A percentile compares a stretch with the other conserved stretches of the same genome.
Evolutionary conservation across 2,888 invertebrate species (phyloP).

Genomic region (Drosophila crucigera): DNA sequence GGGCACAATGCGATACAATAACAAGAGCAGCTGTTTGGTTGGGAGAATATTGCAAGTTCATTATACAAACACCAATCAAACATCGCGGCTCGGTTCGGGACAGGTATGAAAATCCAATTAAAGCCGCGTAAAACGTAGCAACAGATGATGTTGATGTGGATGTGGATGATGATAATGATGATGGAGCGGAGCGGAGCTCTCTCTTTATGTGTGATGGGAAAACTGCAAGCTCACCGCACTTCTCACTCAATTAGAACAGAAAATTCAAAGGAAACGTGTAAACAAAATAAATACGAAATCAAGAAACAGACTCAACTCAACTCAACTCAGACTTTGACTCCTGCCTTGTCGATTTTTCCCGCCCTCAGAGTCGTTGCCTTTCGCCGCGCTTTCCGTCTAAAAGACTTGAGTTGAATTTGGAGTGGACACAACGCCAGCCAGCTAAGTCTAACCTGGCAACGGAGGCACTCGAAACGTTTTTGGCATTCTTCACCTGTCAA

Average conservation of each 20-base stretch:
- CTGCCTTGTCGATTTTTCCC: constrained; percentile 70
- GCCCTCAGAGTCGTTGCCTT: constrained; percentile 16
- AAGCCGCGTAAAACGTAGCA: constrained; percentile 65
- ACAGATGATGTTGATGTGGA: constrained; percentile 56
- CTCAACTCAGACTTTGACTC: constrained; percentile 30
- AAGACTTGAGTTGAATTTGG: constrained; percentile 73
- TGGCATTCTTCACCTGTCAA: constrained; percentile 81
- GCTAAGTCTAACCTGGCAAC: constrained; percentile 48
- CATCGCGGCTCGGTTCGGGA: constrained; percentile 44
- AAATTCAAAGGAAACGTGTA: constrained; percentile 78
- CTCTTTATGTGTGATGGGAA: constrained; percentile 60
- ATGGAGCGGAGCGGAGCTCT: constrained; percentile 30
- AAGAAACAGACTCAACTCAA: constrained; percentile 40
- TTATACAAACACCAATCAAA: constrained; percentile 81
- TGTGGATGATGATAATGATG: constrained; percentile 46
- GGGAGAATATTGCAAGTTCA: constrained; percentile 78
- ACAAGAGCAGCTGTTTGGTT: constrained; percentile 61
- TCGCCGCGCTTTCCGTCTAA: constrained; percentile 69
- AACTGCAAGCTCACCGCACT: constrained; percentile 76
- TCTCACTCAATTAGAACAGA: constrained; percentile 81
- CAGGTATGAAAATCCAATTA: constrained; percentile 81
- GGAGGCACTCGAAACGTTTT: constrained; percentile 72
- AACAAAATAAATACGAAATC: constrained; percentile 76
- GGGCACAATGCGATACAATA: constrained; percentile 35
- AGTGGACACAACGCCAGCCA: constrained; percentile 59